Base-by-base conservation (phyloP, 2,797 vertebrate genomes). In the Gallinago stenura region DNA sequence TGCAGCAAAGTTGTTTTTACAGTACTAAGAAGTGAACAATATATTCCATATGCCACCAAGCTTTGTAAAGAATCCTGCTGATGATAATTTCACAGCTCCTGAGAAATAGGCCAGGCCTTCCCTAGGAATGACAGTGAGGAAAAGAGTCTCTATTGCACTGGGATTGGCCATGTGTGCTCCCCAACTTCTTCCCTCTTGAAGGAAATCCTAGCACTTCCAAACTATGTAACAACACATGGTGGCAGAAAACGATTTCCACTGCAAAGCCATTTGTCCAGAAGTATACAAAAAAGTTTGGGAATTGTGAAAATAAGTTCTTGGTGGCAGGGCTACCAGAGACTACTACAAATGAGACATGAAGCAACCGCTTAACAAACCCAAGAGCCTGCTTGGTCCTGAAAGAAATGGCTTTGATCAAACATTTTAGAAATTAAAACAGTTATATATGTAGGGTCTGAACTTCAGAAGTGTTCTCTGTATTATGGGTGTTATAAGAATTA, bases 1-100 rank as follows among this genome's bases (percentile, higher is more conserved):
- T 93, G 89, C 81, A 95, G 87, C 39, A 95, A 96, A 84, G 82
- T 95, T 95, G 90, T 76, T 93, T 83, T 64, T 78, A 46, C 84
- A 72, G 81, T 93, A 93, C 72, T 96, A 84, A 95, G 96, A 97
- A 97, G 90, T 83, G 91, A 97, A 88, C 95, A 95, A 53, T 95
- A 89, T 95, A 92, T 94, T 96, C 94, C 95, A 81, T 96, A 95
- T 97, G 93, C 88, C 90, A 96, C 93, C 85, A 89, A 92, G 95
- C 96, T 97, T 97, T 96, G 97, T 97, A 94, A 97, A 91, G 97
- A 97, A 97, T 92, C 86, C 78, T 94, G 87, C 7, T 88, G 95
- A 96, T 94, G 94, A 93, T 94, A 96, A 35, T 96, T 90, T 95
- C 96, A 87, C 94, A 97, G 97, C 97, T 98, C 95, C 91, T 33